Evolutionary conservation across 2,888 invertebrate genomes (phyloP).

Genomic region (Physocephala rufipes): DNA sequence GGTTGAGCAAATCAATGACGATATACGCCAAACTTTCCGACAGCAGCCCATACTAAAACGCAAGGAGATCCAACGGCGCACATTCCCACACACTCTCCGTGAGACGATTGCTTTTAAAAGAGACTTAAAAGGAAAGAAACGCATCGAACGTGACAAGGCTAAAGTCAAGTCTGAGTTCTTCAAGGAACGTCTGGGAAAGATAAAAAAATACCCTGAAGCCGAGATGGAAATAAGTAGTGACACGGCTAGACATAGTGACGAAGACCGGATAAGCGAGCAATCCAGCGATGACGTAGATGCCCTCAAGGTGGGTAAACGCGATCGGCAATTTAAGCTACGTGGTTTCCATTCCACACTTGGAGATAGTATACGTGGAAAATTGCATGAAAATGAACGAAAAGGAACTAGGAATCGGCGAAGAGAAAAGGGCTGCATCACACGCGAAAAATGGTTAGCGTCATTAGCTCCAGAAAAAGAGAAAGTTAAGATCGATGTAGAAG

Average conservation of each 20-base stretch:
- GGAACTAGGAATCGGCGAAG: slow-evolving; percentile 50
- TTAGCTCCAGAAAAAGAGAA: slow-evolving; percentile 55
- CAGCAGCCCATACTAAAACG: slow-evolving; percentile 49
- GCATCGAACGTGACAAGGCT: slow-evolving; percentile 54
- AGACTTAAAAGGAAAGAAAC: slow-evolving; percentile 54
- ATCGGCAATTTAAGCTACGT: slow-evolving; percentile 56
- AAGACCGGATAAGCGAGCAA: slow-evolving; percentile 51
- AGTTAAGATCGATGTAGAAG: slow-evolving; percentile 54
- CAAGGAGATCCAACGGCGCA: slow-evolving; percentile 46
- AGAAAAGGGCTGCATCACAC: slow-evolving; percentile 56
- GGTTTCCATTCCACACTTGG: slow-evolving; percentile 61
- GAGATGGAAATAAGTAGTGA: slow-evolving; percentile 52
- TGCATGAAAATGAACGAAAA: slow-evolving; percentile 49
- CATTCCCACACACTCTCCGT: slow-evolving; percentile 58
- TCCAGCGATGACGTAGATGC: slow-evolving; percentile 62
- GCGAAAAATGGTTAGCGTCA: slow-evolving; percentile 61
- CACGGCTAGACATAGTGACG: slow-evolving; percentile 46
- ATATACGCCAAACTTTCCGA: slow-evolving; percentile 51
- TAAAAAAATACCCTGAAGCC: slow-evolving; percentile 51
- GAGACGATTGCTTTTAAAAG: slow-evolving; percentile 54
- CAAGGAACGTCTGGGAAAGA: slow-evolving; percentile 48
- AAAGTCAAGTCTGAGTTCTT: slow-evolving; percentile 53
- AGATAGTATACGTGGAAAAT: slow-evolving; percentile 57
- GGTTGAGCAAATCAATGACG: slow-evolving; percentile 51
- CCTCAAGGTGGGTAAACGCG: slow-evolving; percentile 56